Percentiles rank a stretch among this genome's conserved stretches.
Evolutionary conservation across 2,113 vertebrate genomes (phyloP).

Genomic region (Gallinago media): DNA sequence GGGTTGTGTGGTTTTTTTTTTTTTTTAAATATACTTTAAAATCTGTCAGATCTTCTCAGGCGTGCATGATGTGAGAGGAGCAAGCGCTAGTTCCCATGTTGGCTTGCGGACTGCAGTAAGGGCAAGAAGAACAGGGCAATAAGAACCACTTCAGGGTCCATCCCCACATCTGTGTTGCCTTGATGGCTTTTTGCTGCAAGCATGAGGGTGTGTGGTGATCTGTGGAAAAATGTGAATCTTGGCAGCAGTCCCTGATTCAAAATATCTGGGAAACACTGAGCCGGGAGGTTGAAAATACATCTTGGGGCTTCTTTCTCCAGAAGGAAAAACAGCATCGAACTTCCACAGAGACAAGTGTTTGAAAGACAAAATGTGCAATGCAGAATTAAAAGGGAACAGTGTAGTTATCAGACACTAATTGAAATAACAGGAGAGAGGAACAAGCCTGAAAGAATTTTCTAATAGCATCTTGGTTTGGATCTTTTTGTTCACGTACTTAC

Average conservation of each 20-base stretch:
- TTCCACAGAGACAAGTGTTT: not conserved
- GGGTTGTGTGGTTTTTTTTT: no score
- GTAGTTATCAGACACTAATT: not conserved
- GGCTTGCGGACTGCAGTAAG: not conserved
- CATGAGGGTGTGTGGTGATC: not conserved
- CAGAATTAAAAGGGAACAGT: not conserved
- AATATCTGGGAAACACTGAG: slow-evolving; percentile 25
- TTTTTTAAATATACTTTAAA: not conserved
- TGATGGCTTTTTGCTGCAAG: not conserved
- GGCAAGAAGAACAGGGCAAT: not conserved
- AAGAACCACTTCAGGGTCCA: not conserved
- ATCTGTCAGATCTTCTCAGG: not conserved
- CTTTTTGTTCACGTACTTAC: not conserved
- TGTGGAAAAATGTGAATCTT: slow-evolving; percentile 41
- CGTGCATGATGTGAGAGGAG: not conserved
- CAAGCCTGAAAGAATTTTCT: not conserved
- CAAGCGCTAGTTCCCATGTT: accelerated
- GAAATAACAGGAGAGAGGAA: not conserved
- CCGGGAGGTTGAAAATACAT: not conserved
- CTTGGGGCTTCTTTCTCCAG: slow-evolving; percentile 1
- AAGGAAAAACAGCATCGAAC: not conserved
- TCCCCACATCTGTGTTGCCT: not conserved
- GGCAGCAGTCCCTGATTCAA: not conserved
- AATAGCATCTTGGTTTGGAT: not conserved
- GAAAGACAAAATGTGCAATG: not conserved